These are phyloP conservation scores for Spilosoma lubricipeda DNA, from an alignment of 2,888 invertebrate species.

Conservation along the genomic window DNA sequence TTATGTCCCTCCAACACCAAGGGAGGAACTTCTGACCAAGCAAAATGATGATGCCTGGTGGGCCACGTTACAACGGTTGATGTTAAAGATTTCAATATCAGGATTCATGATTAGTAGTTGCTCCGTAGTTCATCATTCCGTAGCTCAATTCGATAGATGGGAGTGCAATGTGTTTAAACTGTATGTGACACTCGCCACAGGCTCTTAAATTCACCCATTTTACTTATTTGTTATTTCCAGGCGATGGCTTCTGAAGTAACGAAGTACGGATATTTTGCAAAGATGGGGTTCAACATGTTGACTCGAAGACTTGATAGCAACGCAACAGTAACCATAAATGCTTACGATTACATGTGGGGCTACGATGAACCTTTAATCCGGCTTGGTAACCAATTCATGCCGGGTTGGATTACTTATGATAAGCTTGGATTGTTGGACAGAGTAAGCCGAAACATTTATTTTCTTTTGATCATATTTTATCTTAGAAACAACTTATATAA, in stretches of 20 bases:
- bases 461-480: too few species aligned
- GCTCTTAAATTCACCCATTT: not conserved
- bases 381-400: conserved; percentile 88
- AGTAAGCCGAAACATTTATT: conserved; percentile 79
- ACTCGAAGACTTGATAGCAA: conserved; percentile 85
- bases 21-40: too few species aligned
- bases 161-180: too few species aligned
- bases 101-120: too few species aligned
- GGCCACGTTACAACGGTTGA: too few species aligned
- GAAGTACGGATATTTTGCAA: conserved; percentile 84
- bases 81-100: too few species aligned
- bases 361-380: conserved; percentile 91
- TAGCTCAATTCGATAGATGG: too few species aligned
- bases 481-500: not conserved
- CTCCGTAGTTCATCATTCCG: too few species aligned
- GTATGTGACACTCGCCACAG: too few species aligned
- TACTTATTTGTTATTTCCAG: conserved; percentile 32
- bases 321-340: conserved; percentile 88
- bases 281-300: conserved; percentile 87
- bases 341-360: conserved; percentile 92
- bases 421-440: conserved; percentile 92
- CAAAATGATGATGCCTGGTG: too few species aligned
- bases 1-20: too few species aligned
- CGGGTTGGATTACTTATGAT: conserved; percentile 90
- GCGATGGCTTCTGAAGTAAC: conserved; percentile 80